phyloP scores from a whole-genome alignment of 2,797 vertebrate genomes.

The Eulemur albifrons region DNA sequence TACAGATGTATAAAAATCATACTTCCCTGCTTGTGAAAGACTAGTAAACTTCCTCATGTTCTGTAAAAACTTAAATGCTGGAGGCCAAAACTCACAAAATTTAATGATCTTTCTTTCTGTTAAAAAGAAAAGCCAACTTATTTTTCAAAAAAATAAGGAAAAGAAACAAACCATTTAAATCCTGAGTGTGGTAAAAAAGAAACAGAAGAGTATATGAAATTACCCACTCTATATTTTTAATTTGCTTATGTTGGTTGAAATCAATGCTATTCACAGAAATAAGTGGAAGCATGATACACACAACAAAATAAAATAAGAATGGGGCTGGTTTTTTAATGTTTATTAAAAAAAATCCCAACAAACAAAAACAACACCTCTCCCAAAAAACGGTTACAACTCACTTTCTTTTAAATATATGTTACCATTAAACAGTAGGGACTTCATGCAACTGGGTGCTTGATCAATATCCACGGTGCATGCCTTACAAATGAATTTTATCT shows the following conservation, averaged over 20 bases:
- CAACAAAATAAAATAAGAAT: background rate
- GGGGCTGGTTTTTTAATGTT: background rate
- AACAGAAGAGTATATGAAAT: background rate
- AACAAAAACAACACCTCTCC: background rate
- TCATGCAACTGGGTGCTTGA: background rate
- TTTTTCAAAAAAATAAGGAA: background rate
- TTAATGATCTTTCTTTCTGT: slow-evolving; percentile 53
- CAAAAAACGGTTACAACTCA: background rate
- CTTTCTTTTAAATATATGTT: background rate
- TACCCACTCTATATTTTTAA: slow-evolving; percentile 11
- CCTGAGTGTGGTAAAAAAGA: background rate
- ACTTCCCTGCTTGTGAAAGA: background rate
- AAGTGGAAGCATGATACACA: background rate
- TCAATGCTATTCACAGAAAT: background rate
- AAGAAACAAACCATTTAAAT: slow-evolving; percentile 31
- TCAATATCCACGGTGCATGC: rapidly evolving
- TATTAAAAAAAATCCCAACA: background rate
- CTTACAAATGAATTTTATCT: background rate
- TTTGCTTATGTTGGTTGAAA: background rate
- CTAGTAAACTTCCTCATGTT: slow-evolving; percentile 1
- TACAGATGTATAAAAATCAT: slow-evolving; percentile 42
- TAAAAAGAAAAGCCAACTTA: slow-evolving; percentile 31
- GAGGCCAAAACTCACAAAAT: slow-evolving; percentile 47
- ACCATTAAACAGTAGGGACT: background rate
- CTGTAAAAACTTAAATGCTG: slow-evolving; percentile 44